Conservation (phyloP, 2,888 invertebrate genomes). For the Endomychus coccineus region DNA sequence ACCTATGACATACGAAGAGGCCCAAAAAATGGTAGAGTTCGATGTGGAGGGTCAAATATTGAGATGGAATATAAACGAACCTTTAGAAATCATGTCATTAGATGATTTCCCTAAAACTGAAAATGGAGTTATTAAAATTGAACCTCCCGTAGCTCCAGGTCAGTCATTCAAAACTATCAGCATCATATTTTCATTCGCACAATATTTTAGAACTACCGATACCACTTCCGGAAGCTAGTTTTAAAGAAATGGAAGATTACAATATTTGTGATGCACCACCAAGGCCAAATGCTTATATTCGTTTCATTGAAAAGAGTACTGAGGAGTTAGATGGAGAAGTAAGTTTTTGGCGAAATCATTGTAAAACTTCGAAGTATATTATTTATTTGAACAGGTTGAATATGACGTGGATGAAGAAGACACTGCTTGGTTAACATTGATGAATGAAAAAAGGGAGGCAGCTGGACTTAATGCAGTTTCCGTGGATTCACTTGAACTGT, state of each 20-base stretch:
- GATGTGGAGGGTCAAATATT: conserved; percentile 64
- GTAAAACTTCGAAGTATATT: neutral
- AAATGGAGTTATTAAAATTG: conserved; percentile 44
- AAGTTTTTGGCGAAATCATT: conserved; percentile 8
- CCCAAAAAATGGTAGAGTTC: conserved; percentile 79
- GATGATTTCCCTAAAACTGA: conserved; percentile 52
- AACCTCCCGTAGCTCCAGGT: conserved; percentile 14
- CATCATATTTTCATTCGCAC: no score
- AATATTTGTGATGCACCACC: conserved; percentile 75
- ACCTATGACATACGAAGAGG: conserved; percentile 74
- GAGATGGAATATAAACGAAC: conserved; percentile 52
- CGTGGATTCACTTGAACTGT: conserved; percentile 83
- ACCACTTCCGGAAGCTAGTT: conserved; percentile 60
- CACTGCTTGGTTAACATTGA: conserved; percentile 83
- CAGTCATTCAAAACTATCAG: neutral
- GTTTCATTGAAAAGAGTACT: conserved; percentile 89
- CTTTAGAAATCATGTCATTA: conserved; percentile 60
- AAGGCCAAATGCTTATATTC: conserved; percentile 81
- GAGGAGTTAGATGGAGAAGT: conserved; percentile 87
- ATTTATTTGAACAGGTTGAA: conserved; percentile 51
- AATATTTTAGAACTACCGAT: no score
- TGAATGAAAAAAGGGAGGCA: conserved; percentile 75
- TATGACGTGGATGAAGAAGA: conserved; percentile 99
- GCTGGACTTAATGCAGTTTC: conserved; percentile 69
- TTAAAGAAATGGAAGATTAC: conserved; percentile 67